Conservation (phyloP, 2,797 vertebrate genomes). For the Graptemys geographica region DNA sequence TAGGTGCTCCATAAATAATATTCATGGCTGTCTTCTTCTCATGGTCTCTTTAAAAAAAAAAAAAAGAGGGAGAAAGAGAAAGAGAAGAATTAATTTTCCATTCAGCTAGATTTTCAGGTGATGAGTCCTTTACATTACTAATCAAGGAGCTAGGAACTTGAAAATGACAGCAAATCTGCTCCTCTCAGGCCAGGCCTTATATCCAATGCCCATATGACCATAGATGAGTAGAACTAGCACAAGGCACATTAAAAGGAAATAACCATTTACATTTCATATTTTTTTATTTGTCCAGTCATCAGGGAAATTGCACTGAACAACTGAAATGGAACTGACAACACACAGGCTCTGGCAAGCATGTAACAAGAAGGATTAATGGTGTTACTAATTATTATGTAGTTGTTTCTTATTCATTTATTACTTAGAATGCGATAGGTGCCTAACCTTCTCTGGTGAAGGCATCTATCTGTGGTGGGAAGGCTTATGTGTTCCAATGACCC, state of each 20-base stretch:
- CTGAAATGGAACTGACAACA: background rate
- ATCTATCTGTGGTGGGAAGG: background rate
- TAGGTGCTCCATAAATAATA: slow-evolving; percentile 84
- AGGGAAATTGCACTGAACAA: background rate
- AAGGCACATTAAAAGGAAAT: background rate
- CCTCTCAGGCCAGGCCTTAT: accelerated
- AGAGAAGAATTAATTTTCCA: slow-evolving; percentile 40
- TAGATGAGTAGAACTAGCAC: accelerated
- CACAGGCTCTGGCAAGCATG: background rate
- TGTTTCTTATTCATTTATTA: background rate
- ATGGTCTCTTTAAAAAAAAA: background rate
- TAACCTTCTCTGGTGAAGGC: background rate
- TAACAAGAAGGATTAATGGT: background rate
- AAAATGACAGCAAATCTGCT: background rate
- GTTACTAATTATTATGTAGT: background rate
- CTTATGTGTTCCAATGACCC: background rate
- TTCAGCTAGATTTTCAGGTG: slow-evolving; percentile 21
- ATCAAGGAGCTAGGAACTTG: background rate
- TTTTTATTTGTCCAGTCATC: background rate
- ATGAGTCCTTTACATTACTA: background rate
- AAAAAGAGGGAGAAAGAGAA: background rate
- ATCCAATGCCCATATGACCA: background rate
- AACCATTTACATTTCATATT: background rate
- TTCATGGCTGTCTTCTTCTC: slow-evolving; percentile 75
- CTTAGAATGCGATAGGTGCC: background rate